phyloP scores from a whole-genome alignment of 2,797 vertebrate genomes.

The Tolypeutes matacus region DNA sequence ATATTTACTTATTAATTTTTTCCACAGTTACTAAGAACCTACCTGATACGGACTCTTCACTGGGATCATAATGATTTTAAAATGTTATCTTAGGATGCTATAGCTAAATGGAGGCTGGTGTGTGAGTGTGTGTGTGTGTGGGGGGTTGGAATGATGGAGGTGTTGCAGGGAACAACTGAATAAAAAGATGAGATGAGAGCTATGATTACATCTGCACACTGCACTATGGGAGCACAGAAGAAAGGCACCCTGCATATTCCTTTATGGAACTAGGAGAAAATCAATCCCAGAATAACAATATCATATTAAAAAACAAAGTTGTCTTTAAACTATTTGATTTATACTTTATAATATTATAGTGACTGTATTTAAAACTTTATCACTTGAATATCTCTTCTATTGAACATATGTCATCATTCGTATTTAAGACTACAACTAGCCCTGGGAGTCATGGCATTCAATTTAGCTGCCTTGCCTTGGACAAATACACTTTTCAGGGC shows the following conservation, averaged over 20 bases:
- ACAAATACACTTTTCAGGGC: neutral
- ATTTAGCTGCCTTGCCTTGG: neutral
- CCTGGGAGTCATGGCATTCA: neutral
- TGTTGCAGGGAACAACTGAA: neutral
- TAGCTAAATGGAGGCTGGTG: neutral
- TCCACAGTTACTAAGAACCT: neutral
- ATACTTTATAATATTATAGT: neutral
- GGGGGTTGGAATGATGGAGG: no score
- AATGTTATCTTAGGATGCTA: neutral
- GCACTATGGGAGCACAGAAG: no score
- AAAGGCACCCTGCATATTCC: neutral
- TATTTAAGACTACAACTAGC: neutral
- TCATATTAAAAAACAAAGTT: neutral
- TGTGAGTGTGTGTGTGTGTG: neutral
- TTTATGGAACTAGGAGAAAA: neutral
- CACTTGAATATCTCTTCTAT: neutral
- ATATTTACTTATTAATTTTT: neutral
- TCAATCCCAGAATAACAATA: neutral
- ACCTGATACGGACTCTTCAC: neutral
- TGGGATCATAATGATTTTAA: neutral
- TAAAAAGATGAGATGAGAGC: neutral
- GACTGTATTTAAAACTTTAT: neutral
- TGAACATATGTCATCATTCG: neutral
- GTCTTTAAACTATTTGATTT: neutral
- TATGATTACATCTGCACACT: neutral